These are phyloP conservation scores for Diaperis boleti DNA, from an alignment of 2,888 invertebrate genomes.

Conservation along the genomic window DNA sequence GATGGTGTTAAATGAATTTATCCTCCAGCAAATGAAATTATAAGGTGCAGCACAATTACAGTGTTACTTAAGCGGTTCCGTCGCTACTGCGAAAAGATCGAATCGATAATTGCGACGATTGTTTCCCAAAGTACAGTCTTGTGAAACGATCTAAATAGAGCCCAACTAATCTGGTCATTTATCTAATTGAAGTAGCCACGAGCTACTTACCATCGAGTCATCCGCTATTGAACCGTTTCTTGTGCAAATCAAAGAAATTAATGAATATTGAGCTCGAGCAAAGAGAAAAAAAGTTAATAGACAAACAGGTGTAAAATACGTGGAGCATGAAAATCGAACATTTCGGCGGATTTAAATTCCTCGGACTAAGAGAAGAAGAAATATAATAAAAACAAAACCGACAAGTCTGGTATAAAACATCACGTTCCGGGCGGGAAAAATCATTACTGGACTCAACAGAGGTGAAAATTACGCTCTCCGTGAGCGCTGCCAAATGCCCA, in stretches of 20 bases:
- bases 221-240: slow-evolving; percentile 17
- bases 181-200: slow-evolving; percentile 50
- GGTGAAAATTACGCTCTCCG: slow-evolving; percentile 59
- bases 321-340: slow-evolving; percentile 42
- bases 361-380: slow-evolving; percentile 28
- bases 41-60: slow-evolving; percentile 61
- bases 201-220: slow-evolving; percentile 19
- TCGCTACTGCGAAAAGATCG: slow-evolving; percentile 58
- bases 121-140: slow-evolving; percentile 54
- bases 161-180: slow-evolving; percentile 44
- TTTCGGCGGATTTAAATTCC: slow-evolving; percentile 38
- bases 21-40: slow-evolving; percentile 61
- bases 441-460: slow-evolving; percentile 57
- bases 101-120: slow-evolving; percentile 54
- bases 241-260: slow-evolving; percentile 23
- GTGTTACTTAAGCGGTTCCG: slow-evolving; percentile 57
- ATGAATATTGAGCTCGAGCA: slow-evolving; percentile 18
- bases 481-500: slow-evolving; percentile 43
- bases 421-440: slow-evolving; percentile 52
- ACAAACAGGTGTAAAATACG: slow-evolving; percentile 39
- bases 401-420: slow-evolving; percentile 44
- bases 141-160: slow-evolving; percentile 40
- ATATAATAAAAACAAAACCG: slow-evolving; percentile 43
- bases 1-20: slow-evolving; percentile 61
- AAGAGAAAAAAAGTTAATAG: slow-evolving; percentile 31